Conservation (phyloP, 2,113 vertebrate genomes). For the Eulemur rufifrons region DNA sequence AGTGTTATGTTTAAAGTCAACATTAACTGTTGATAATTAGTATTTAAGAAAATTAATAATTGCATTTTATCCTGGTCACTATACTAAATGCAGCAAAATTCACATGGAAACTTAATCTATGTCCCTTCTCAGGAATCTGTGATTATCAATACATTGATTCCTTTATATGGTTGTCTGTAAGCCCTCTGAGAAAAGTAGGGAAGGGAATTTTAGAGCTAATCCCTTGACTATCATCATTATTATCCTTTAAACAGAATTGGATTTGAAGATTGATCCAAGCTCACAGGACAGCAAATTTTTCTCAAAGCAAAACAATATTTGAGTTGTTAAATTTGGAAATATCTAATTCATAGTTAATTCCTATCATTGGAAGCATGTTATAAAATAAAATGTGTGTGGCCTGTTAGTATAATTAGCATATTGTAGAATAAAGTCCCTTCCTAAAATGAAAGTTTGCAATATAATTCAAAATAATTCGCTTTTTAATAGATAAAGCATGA, state of each 20-base stretch:
- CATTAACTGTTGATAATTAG: not conserved
- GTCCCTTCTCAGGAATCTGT: not conserved
- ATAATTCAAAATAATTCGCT: not conserved
- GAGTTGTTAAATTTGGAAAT: not conserved
- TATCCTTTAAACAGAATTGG: not conserved
- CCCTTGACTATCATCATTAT: not conserved
- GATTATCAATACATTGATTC: not conserved
- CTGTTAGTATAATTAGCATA: not conserved
- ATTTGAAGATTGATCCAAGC: not conserved
- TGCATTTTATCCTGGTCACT: not conserved
- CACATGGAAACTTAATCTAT: not conserved
- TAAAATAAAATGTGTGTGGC: not conserved
- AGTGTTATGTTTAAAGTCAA: not conserved
- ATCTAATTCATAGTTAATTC: not conserved
- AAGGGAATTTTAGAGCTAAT: not conserved
- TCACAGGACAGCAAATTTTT: not conserved
- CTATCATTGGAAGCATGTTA: not conserved
- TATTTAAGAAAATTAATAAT: not conserved
- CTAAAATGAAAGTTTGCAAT: not conserved
- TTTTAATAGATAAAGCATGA: not conserved
- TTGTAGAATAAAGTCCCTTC: not conserved
- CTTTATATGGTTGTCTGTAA: not conserved
- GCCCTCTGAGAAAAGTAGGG: not conserved
- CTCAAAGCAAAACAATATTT: not conserved
- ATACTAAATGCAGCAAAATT: not conserved